Percentiles rank a stretch among this genome's conserved stretches.
phyloP scores from a whole-genome alignment of 2,113 vertebrate genomes.

The Thryonomys swinderianus region DNA sequence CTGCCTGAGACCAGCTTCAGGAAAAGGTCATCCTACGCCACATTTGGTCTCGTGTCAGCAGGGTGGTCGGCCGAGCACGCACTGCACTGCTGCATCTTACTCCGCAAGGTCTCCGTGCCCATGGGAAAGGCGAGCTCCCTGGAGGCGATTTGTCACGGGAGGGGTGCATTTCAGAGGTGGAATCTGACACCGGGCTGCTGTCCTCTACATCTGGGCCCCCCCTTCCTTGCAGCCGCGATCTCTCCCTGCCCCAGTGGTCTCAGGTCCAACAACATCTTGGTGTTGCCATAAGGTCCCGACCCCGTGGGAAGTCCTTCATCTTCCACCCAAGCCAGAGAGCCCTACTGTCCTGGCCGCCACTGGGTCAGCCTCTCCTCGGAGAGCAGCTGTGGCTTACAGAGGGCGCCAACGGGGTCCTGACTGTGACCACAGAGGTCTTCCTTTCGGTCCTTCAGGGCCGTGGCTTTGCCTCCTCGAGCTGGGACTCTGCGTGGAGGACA shows the following conservation, averaged over 20 bases:
- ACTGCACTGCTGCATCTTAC: background rate
- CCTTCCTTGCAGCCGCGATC: background rate
- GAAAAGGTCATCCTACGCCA: fast-evolving
- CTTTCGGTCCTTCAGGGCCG: too few species aligned
- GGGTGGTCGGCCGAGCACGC: background rate
- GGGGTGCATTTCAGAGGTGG: fast-evolving
- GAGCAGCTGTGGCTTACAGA: too few species aligned
- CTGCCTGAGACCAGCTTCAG: background rate
- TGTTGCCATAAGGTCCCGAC: background rate
- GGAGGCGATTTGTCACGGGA: too few species aligned
- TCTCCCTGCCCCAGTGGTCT: background rate
- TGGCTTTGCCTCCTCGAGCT: background rate
- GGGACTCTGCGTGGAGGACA: background rate
- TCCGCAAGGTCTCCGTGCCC: fast-evolving
- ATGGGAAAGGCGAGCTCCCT: background rate
- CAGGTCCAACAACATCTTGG: background rate
- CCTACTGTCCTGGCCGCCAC: background rate
- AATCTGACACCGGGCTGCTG: background rate
- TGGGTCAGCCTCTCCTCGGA: background rate
- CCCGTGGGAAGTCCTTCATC: background rate
- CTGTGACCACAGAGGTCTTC: background rate
- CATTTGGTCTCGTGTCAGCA: fast-evolving
- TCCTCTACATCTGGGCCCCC: background rate
- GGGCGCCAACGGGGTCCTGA: background rate
- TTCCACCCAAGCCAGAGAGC: background rate